Evolutionary conservation across 2,797 vertebrate genomes (phyloP).

Genomic region (Pempheris klunzingeri): DNA sequence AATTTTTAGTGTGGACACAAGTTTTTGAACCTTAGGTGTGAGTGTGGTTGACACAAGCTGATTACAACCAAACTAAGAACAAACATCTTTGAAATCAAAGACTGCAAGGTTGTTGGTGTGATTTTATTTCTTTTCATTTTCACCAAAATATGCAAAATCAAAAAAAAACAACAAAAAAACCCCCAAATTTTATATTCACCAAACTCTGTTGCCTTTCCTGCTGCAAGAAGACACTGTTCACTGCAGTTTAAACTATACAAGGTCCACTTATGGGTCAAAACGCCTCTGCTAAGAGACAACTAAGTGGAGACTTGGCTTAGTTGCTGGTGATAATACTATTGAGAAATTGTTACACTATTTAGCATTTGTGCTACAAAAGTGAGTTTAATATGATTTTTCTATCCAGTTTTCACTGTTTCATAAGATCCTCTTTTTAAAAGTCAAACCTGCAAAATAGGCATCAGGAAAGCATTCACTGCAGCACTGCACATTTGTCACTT

Average conservation of each 20-base stretch:
- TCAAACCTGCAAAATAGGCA: conserved; percentile 1
- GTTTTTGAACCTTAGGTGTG: too few species aligned
- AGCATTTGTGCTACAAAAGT: not conserved
- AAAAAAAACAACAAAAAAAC: too few species aligned
- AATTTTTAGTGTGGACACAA: too few species aligned
- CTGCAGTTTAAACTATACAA: not conserved
- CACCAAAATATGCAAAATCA: not conserved
- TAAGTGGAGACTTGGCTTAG: not conserved
- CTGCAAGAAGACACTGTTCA: not conserved
- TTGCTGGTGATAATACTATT: not conserved
- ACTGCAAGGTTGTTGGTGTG: not conserved
- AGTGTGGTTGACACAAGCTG: not conserved
- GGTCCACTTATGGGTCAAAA: not conserved
- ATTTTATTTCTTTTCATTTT: too few species aligned
- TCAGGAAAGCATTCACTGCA: conserved; percentile 1
- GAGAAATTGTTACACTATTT: not conserved
- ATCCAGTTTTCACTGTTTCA: not conserved
- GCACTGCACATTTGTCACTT: conserved; percentile 17
- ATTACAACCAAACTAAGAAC: not conserved
- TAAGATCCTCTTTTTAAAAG: not conserved
- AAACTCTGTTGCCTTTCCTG: not conserved
- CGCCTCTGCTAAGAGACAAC: not conserved
- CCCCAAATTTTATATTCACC: not conserved
- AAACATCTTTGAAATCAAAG: too few species aligned
- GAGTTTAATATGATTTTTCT: not conserved